phyloP scores from a whole-genome alignment of 64 coral and sea anemone genomes.

The Platygyra sinensis region DNA sequence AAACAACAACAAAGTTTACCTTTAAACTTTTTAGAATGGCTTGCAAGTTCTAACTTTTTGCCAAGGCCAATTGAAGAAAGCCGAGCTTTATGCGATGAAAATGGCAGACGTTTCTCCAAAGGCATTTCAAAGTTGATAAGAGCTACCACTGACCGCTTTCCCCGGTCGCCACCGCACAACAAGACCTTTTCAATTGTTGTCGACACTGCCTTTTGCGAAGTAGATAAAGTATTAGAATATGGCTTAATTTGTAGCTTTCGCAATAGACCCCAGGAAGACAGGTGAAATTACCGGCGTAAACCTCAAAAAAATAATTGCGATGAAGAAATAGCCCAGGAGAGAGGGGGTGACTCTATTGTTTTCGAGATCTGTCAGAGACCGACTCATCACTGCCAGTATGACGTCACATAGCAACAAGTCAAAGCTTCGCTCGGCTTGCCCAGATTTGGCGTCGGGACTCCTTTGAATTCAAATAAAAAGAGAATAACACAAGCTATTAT shows the following conservation, averaged over 20 bases:
- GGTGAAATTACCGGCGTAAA: too few species aligned
- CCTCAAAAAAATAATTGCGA: too few species aligned
- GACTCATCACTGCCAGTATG: too few species aligned
- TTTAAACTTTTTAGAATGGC: constrained; percentile 34
- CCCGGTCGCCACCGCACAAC: constrained; percentile 44
- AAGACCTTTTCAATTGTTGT: constrained; percentile 6
- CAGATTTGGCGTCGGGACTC: too few species aligned
- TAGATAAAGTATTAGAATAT: constrained; percentile 24
- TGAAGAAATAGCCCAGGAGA: too few species aligned
- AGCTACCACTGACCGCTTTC: constrained; percentile 49
- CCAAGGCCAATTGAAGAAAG: constrained; percentile 17
- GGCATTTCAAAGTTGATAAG: constrained; percentile 41
- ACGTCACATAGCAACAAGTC: too few species aligned
- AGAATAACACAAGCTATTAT: too few species aligned
- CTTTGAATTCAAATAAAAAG: too few species aligned
- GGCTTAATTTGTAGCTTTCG: constrained; percentile 3
- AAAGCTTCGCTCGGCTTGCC: too few species aligned
- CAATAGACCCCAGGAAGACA: constrained; percentile 43
- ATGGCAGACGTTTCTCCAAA: constrained; percentile 48
- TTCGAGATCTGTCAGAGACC: too few species aligned
- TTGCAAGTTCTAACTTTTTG: constrained; percentile 45
- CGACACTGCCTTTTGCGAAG: constrained; percentile 13
- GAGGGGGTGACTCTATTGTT: too few species aligned
- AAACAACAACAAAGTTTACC: background rate
- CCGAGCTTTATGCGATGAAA: constrained; percentile 46